Evolutionary conservation across 2,797 vertebrate genomes (phyloP), one percentile per base, ranked within the genome.

Genomic region (Acrocephalus scirpaceus): DNA sequence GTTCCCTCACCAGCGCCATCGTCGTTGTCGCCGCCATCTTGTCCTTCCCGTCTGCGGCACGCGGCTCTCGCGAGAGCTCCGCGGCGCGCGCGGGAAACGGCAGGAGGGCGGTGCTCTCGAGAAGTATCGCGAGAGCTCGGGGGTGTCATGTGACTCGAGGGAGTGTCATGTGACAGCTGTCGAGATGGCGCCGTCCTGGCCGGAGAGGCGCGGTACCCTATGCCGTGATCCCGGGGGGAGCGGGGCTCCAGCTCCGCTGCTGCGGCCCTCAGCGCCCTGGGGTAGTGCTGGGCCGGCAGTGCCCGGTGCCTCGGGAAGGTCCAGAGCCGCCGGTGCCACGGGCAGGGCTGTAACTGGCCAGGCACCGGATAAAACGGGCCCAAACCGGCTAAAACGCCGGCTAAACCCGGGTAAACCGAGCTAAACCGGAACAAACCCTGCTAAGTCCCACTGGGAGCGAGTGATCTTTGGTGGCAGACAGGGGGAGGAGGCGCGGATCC

Each of bases 71-170:
- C 64, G 83, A 69, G 64, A 69, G 13, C 29, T 47, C 34, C 16
- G 27, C 21, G 17, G 22, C 22, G 56, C 69, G 82, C 83, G 83
- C 71, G 82, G 82, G 82, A 85, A 75, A 38, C 18, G 4, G 14
- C 3, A 9, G 0, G 0, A 5, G 12, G 6, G 38, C 1, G 29
- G 5, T 7, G 3, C 10, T 3, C 60, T 0, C 16, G 44, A 1
- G 21, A 36, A 16, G 2, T 13, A 10, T 36, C 73, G 83, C 83
- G 84, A 85, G 62, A 75, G 3, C 2, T 32, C 12, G 10, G 21
- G 3, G 1, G 3, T 1, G 32, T 58, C 82, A 75, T 2, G 53
- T 67, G 82, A 67, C 18, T 11, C 3, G 1, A 2, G 18, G 0
- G 1, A n/a, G 3, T 1, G 32, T 58, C 82, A 75, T 2, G 53